Base-by-base conservation (phyloP, 2,888 invertebrate genomes). In the Dryomyza anilis region DNA sequence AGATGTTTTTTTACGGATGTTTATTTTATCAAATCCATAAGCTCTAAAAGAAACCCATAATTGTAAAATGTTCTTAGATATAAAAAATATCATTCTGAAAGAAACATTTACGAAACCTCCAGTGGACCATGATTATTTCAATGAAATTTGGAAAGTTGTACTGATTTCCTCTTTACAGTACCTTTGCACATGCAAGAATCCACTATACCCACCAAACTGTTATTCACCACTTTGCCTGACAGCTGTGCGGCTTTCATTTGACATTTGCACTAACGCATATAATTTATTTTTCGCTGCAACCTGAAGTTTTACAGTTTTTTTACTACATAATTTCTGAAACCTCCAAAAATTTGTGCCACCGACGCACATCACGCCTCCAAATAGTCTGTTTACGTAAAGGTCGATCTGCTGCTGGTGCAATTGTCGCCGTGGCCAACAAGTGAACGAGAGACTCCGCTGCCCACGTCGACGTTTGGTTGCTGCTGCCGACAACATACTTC, bases 201-300 rank as follows among this genome's bases (percentile, higher is more conserved):
- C n/a, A n/a, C n/a, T n/a, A n/a, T 33, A 25, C 27, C 19, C 21
- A 14, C 21, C 27, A 27, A 33, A 16, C 53, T 53, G 21, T 53
- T 27, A 25, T 33, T 25, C 1, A n/a, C n/a, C n/a, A n/a, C n/a
- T 27, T n/a, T 16, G 1, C 12, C n/a, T 55, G 55, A 45, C 45
- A 58, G 36, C 50, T 50, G 50, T 50, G 25, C 50, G 36, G 48
- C 60, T 33, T 58, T 50, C 33, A 23, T 48, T 60, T 48, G 60
- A 36, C 48, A 48, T n/a, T 50, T 48, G 48, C 33, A 30, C 10
- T 16, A 33, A 27, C 8, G 23, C 16, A 46, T 29, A 53, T 25
- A 25, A 46, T 45, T 27, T 27, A 58, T 58, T 58, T 23, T 33
- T 48, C 30, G 7, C 6, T 45, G 27, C 10, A 2, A 30, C 45